A percentile compares a stretch with the other conserved stretches of the same genome.
These are phyloP conservation scores for Eulacestoma nigropectus DNA, from an alignment of 2,113 vertebrate species.

Conservation along the genomic window DNA sequence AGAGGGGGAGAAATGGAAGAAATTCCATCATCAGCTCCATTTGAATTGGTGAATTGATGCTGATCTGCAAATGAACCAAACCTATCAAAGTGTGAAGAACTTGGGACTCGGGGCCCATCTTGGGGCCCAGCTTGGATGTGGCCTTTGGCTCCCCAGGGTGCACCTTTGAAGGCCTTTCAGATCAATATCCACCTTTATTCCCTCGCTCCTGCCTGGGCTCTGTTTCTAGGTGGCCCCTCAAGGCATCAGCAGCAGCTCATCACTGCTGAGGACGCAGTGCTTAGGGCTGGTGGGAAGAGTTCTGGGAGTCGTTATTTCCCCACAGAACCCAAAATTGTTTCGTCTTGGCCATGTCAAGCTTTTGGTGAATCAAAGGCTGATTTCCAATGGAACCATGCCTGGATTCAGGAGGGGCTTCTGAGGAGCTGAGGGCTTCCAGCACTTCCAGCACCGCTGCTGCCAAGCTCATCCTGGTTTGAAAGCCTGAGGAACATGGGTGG, in stretches of 20 bases:
- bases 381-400: neutral
- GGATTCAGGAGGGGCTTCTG: constrained; percentile 2
- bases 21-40: too few relatives aligned
- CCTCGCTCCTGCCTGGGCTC: too few relatives aligned
- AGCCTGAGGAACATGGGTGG: neutral
- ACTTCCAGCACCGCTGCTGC: neutral
- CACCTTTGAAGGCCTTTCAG: too few relatives aligned
- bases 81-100: too few relatives aligned
- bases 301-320: neutral
- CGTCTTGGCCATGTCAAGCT: neutral
- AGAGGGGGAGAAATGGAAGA: too few relatives aligned
- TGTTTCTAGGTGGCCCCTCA: too few relatives aligned
- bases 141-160: too few relatives aligned
- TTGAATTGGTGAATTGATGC: too few relatives aligned
- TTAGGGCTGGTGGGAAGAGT: neutral
- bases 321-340: neutral
- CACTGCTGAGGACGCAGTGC: neutral
- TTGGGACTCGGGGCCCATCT: too few relatives aligned
- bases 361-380: neutral
- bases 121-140: too few relatives aligned
- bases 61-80: too few relatives aligned
- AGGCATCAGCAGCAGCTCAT: constrained; percentile 28
- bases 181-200: too few relatives aligned
- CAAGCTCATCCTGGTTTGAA: neutral
- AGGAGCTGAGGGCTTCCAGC: neutral